Base-by-base conservation (phyloP, 2,113 vertebrate species). In the Misgurnus anguillicaudatus region DNA sequence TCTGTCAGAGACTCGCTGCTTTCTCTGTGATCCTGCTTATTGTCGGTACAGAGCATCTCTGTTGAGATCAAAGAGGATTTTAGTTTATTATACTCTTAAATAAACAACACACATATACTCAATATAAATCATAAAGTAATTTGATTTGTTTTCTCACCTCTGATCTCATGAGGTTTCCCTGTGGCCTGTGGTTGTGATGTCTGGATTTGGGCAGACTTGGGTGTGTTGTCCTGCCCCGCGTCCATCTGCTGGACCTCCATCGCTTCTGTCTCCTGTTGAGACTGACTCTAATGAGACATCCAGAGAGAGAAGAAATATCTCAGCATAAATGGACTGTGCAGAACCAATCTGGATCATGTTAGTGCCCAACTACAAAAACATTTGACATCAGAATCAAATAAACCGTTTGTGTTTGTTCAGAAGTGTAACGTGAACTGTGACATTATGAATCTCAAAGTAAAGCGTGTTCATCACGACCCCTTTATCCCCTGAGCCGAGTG, bases 211-310 rank as follows among this genome's bases (percentile, higher is more conserved):
- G 60, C 55, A 51, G 58, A 79, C 9, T 39, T 57, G 39, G 74
- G 51, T 0, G 7, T 31, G 9, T 76, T 14, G 14, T 78, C 65
- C 21, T 42, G 68, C 24, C 8, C 64, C 36, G 16, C 47, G 24
- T 39, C 77, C 39, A 68, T 58, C 57, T 61, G 80, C 19, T 71
- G 80, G 76, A 81, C 61, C 5, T 91, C 88, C 91, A 90, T 90
- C 74, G 64, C 82, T 74, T 80, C 80, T 64, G 84, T 81, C 84
- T 84, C 84, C 72, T 42, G 24, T 61, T 73, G 76, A 86, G 80
- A 77, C 81, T 77, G 53, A 62, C 68, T 63, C 82, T 85, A 79
- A 76, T 55, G 39, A 66, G 5, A 84, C 41, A 77, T 24, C 31
- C 57, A 81, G 21, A 81, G 41, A 24, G 7, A 16, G 55, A 31